Evolutionary conservation across 2,888 invertebrate genomes (phyloP), one percentile per base, ranked within the genome.

Genomic region (Dynastes tityus): DNA sequence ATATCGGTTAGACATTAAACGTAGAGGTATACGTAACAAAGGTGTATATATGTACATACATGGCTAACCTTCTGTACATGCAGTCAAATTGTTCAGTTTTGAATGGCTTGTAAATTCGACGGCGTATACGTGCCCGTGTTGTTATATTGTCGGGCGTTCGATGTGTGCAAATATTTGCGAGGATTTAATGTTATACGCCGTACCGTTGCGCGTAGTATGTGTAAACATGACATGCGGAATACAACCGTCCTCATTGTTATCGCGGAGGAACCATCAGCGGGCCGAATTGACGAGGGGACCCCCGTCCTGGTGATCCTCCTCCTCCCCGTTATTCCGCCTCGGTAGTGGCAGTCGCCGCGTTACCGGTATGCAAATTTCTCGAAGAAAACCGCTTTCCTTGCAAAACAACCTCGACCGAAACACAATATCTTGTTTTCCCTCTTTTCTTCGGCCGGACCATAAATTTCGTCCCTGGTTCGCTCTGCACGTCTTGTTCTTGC

Each of bases 331-430:
- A 16, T 51, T 29, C 55, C 5, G 29, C 16, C 3, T 29, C 27
- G 58, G n/a, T n/a, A 45, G n/a, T 37, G 40, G 27, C 0, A 29
- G 75, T 22, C 37, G 65, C 32, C n/a, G 22, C 45, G 64, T 37
- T 45, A 40, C 67, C 58, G 58, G 51, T 65, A 65, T 68, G 68
- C 76, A 76, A 76, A 76, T 76, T 76, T 37, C 32, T 37, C 53
- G 22, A 74, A 61, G 73, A n/a, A 74, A 61, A 74, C 73, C 73
- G 73, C 73, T 74, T 74, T 74, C 73, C 73, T 74, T 74, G 73
- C 73, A 63, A 74, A 61, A 61, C 61, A 45, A 45, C 73, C 61
- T 61, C 61, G 29, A 68, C 68, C 68, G 68, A 68, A 68, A 73
- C 73, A 73, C 73, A 74, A 74, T 74, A 74, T 74, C 73, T 74